A percentile compares a stretch with the other conserved stretches of the same genome.
phyloP scores from a whole-genome alignment of 2,888 invertebrate genomes.

The Eledona agricola region DNA sequence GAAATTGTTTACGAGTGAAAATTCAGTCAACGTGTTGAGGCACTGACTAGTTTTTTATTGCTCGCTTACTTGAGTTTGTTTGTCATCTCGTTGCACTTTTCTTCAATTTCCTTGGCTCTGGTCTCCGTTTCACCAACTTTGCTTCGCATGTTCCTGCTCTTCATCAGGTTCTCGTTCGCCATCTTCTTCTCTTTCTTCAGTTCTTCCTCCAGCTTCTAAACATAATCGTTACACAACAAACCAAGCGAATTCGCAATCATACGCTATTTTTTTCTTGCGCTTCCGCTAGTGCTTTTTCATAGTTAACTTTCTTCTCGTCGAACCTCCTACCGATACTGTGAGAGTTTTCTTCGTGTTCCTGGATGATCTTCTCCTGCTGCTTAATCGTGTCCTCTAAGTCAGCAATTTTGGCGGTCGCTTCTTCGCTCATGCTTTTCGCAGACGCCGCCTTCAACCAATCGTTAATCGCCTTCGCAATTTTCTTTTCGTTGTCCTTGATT shows the following conservation, averaged over 20 bases:
- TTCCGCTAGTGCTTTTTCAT: slow-evolving; percentile 48
- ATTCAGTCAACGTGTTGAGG: too few species aligned
- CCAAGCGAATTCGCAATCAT: slow-evolving; percentile 9
- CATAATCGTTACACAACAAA: neutral
- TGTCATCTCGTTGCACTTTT: slow-evolving; percentile 54
- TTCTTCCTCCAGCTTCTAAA: slow-evolving; percentile 53
- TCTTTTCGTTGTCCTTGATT: slow-evolving; percentile 48
- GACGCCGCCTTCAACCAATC: slow-evolving; percentile 45
- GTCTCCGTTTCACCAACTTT: slow-evolving; percentile 62
- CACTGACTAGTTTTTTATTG: too few species aligned
- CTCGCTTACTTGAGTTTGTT: slow-evolving; percentile 52
- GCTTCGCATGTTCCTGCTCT: slow-evolving; percentile 58
- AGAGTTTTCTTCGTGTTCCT: slow-evolving; percentile 18
- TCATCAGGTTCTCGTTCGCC: slow-evolving; percentile 46
- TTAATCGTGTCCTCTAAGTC: slow-evolving; percentile 24
- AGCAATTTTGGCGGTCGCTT: slow-evolving; percentile 10
- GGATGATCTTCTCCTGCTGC: slow-evolving; percentile 21
- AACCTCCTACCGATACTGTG: slow-evolving; percentile 46
- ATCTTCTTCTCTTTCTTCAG: slow-evolving; percentile 51
- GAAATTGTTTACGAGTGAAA: too few species aligned
- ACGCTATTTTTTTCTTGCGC: slow-evolving; percentile 52
- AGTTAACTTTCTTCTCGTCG: slow-evolving; percentile 47
- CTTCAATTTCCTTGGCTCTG: slow-evolving; percentile 60
- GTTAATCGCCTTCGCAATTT: slow-evolving; percentile 49
- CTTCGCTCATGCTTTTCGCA: slow-evolving; percentile 19